Percentiles rank a stretch among this genome's conserved stretches.
These are phyloP conservation scores for Pangasius krempfi DNA, from an alignment of 2,797 vertebrate species.

Conservation along the genomic window DNA sequence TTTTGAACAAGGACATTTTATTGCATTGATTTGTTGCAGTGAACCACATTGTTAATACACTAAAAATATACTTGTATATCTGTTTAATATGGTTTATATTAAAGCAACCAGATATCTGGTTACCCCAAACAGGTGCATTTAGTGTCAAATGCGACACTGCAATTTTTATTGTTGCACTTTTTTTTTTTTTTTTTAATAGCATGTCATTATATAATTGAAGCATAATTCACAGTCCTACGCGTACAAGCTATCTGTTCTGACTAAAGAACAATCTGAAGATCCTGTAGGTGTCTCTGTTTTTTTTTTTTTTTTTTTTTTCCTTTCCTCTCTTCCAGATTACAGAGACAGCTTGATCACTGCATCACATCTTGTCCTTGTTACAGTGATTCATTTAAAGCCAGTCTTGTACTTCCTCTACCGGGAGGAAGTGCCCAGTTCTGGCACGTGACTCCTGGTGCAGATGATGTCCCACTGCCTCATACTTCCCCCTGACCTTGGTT, in stretches of 20 bases:
- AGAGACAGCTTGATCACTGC: background rate
- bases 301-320: background rate
- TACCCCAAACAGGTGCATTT: conserved; percentile 17
- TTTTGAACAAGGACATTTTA: conserved; percentile 37
- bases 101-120: conserved; percentile 17
- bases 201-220: background rate
- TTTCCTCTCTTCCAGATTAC: rapidly evolving
- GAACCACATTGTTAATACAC: background rate
- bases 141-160: conserved; percentile 12
- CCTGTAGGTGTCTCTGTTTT: conserved; percentile 1
- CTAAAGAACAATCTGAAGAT: background rate
- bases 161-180: background rate
- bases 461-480: background rate
- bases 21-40: background rate
- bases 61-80: background rate
- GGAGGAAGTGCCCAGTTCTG: conserved; percentile 36
- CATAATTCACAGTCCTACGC: background rate
- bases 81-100: background rate
- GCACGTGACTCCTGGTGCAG: conserved; percentile 50
- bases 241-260: background rate
- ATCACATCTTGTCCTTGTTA: background rate
- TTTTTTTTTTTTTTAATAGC: background rate
- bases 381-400: conserved; percentile 21
- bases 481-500: conserved; percentile 3
- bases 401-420: conserved; percentile 2